Evolutionary conservation across 1,140 invertebrate species (phyloP), one percentile per base, ranked within the genome.

Genomic region (Aphis craccivora): DNA sequence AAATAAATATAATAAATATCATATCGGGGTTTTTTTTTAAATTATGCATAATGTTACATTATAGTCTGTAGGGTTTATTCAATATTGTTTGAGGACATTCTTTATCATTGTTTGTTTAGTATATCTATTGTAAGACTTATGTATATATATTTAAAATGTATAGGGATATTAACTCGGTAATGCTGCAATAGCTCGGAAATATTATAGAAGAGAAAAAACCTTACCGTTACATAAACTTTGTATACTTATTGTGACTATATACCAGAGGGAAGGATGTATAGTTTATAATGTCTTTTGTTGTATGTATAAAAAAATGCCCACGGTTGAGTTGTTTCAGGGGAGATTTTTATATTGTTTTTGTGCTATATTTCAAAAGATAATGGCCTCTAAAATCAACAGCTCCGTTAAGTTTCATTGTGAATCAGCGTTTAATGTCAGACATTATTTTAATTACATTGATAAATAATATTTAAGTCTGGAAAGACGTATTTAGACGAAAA

Each of bases 351-450:
- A 91, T 67, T 67, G 53, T 91, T 91, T 81, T 91, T 40, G n/a
- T 11, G 90, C 90, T 40, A 91, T 91, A 91, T 91, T 76, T 91
- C n/a, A 81, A 67, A 76, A 91, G 67, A 91, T 91, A 91, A 91
- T 81, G 90, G 90, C 43, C 60, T 67, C 18, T 91, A 91, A 91
- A 91, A 76, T 76, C 90, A 89, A 91, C 90, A 76, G 90, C 23
- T 81, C 60, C 53, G 88, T 55, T 89, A 53, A 89, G 51, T 89
- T 89, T 89, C 51, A 25, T 55, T 37, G 35, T 89, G 88, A 55
- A 89, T 55, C 88, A 55, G 23, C 51, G 88, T 55, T 89, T 35
- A 89, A 89, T 37, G 88, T 53, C 35, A 89, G 48, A 37, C 51
- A 55, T 89, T 89, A 55, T 89, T 89, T 89, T 89, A 89, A 89